Percentiles rank a stretch among this genome's conserved stretches.
These are phyloP conservation scores for Drepana arcuata DNA, from an alignment of 1,140 invertebrate species.

Conservation along the genomic window DNA sequence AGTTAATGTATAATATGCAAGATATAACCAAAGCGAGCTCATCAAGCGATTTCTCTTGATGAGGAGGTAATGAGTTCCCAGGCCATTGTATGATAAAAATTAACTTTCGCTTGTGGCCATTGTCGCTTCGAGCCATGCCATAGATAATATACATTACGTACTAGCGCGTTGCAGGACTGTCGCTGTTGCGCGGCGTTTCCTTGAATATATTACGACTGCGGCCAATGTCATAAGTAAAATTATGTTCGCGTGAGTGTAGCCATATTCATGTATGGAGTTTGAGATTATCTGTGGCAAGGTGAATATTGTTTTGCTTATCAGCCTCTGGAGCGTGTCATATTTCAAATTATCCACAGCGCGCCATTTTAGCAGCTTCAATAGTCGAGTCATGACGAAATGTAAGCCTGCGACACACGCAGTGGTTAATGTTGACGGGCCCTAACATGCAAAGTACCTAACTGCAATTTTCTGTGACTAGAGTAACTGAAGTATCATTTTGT, in stretches of 20 bases:
- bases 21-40: no score
- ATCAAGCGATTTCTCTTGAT: slow-evolving; percentile 34
- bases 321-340: no score
- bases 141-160: slow-evolving; percentile 7
- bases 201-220: slow-evolving; percentile 16
- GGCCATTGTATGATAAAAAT: slow-evolving; percentile 34
- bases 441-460: no score
- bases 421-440: no score
- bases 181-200: slow-evolving; percentile 13
- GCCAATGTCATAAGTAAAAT: slow-evolving; percentile 16
- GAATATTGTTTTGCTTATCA: slow-evolving; percentile 1
- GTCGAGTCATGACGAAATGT: no score
- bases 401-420: no score
- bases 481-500: no score
- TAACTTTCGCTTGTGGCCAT: slow-evolving; percentile 36
- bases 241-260: slow-evolving; percentile 4
- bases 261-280: slow-evolving; percentile 3
- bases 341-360: no score
- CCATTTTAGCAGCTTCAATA: no score
- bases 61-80: slow-evolving; percentile 32
- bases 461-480: no score
- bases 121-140: slow-evolving; percentile 12
- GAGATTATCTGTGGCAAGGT: background rate
- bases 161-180: no score
- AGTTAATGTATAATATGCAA: no score